phyloP scores from a whole-genome alignment of 92 coral and sea anemone species.

The Metridium senile region DNA sequence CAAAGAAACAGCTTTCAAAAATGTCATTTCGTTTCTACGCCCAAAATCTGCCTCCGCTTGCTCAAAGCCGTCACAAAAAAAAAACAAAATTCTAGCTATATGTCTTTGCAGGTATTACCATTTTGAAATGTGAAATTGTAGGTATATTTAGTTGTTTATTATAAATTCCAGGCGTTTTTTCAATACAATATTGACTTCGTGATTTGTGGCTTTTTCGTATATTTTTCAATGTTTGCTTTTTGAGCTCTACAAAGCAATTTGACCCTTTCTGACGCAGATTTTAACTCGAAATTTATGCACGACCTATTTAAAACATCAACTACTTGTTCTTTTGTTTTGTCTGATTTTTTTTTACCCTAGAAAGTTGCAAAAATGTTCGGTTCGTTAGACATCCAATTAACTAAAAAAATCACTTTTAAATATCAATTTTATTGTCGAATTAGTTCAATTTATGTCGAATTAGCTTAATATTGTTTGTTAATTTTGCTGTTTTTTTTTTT shows the following conservation, averaged over 20 bases:
- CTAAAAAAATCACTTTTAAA: too few species aligned
- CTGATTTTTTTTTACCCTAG: background rate
- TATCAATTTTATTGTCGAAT: too few species aligned
- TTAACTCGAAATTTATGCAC: background rate
- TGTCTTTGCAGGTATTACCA: background rate
- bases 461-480: too few species aligned
- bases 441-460: too few species aligned
- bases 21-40: conserved; percentile 11
- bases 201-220: background rate
- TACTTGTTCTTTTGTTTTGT: background rate
- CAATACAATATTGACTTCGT: background rate
- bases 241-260: background rate
- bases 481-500: too few species aligned
- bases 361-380: background rate
- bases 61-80: background rate
- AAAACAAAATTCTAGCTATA: background rate
- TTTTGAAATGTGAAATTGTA: background rate
- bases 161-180: background rate
- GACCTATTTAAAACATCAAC: background rate
- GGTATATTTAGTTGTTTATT: background rate
- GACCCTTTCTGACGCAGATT: background rate
- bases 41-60: conserved; percentile 7
- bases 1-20: background rate
- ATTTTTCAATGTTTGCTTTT: background rate
- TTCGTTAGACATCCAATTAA: too few species aligned